phyloP scores from a whole-genome alignment of 2,888 invertebrate species.

The Cacoxenus indagator region DNA sequence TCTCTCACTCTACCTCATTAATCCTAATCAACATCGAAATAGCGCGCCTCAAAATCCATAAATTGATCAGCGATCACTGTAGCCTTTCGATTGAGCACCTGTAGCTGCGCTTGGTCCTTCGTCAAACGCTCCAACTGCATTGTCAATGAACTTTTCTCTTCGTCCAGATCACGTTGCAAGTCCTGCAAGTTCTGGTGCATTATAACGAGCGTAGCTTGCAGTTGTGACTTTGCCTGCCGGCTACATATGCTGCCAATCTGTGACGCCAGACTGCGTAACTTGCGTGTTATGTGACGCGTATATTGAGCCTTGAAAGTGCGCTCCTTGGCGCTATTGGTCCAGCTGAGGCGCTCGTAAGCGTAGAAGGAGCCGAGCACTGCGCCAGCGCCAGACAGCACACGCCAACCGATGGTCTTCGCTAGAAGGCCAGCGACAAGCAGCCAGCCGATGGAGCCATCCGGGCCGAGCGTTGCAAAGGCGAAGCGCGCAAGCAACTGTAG shows the following conservation, averaged over 20 bases:
- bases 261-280: constrained; percentile 91
- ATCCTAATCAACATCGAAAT: background rate
- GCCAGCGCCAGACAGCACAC: constrained; percentile 85
- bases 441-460: constrained; percentile 93
- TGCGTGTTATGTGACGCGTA: constrained; percentile 89
- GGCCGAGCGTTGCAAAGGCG: constrained; percentile 85
- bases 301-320: constrained; percentile 94
- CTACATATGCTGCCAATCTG: constrained; percentile 95
- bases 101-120: constrained; percentile 23
- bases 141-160: constrained; percentile 12
- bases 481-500: constrained; percentile 80
- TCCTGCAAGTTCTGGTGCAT: constrained; percentile 8
- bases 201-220: constrained; percentile 27
- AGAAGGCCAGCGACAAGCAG: constrained; percentile 89
- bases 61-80: constrained; percentile 34
- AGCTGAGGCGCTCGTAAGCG: constrained; percentile 94
- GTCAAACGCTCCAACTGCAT: constrained; percentile 24
- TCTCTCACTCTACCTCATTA: background rate
- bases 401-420: constrained; percentile 96
- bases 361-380: constrained; percentile 89
- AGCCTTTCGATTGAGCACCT: background rate
- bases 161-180: constrained; percentile 14
- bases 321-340: constrained; percentile 97
- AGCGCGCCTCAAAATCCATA: constrained; percentile 5
- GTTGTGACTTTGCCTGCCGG: constrained; percentile 71